A percentile compares a stretch with the other conserved stretches of the same genome.
Evolutionary conservation across 2,113 vertebrate species (phyloP).

Genomic region (Anguilla rostrata): DNA sequence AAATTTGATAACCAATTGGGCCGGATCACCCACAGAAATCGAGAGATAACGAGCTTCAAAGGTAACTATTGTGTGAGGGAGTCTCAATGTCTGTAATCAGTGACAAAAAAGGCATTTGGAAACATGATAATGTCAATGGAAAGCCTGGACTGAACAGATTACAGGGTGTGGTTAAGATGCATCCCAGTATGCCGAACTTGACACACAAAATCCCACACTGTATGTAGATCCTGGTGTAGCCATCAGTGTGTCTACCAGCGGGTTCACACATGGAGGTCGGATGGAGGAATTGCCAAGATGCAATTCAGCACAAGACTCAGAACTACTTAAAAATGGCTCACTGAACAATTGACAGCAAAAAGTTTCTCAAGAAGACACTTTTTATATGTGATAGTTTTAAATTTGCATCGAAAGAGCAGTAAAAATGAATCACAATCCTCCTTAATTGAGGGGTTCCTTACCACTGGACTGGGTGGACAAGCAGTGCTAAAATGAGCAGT

Average conservation of each 20-base stretch:
- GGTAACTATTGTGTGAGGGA: constrained; percentile 49
- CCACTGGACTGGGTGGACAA: not conserved
- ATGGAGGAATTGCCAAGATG: not conserved
- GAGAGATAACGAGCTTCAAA: constrained; percentile 44
- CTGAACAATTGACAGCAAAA: constrained; percentile 2
- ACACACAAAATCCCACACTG: constrained; percentile 35
- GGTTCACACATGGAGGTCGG: not conserved
- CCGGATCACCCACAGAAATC: constrained; percentile 35
- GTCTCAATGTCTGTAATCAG: constrained; percentile 47
- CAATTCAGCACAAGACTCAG: not conserved
- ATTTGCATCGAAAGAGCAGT: not conserved
- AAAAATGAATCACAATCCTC: not conserved
- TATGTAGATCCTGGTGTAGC: not conserved
- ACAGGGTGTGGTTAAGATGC: constrained; percentile 35
- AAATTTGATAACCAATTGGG: constrained; percentile 42
- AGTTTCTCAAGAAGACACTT: not conserved
- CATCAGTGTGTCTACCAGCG: not conserved
- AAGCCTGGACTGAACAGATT: constrained; percentile 38
- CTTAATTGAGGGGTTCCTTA: not conserved
- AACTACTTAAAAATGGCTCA: constrained; percentile 11
- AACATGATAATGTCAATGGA: constrained; percentile 62
- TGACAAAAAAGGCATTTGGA: constrained; percentile 40
- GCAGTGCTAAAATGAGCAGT: not conserved
- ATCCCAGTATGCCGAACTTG: constrained; percentile 12
- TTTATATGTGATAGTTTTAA: not conserved